A percentile compares a stretch with the other conserved stretches of the same genome.
These are phyloP conservation scores for Syrphus vitripennis DNA, from an alignment of 2,888 invertebrate genomes.

Conservation along the genomic window DNA sequence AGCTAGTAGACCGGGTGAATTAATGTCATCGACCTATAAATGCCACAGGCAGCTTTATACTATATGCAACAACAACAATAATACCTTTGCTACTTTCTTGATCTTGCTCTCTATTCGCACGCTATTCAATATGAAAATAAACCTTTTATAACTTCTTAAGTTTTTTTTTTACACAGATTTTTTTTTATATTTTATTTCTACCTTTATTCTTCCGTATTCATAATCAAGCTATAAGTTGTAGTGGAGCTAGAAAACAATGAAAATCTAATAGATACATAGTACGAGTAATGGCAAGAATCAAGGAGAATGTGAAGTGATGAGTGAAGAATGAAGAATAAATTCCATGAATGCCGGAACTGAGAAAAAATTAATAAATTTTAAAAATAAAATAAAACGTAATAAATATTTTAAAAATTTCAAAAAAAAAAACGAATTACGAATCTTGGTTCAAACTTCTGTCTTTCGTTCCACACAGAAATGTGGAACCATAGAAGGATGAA, in stretches of 20 bases:
- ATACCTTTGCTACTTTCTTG: constrained; percentile 27
- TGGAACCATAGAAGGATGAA: too few species aligned
- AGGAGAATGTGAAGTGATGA: constrained; percentile 30
- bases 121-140: constrained; percentile 48
- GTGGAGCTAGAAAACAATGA: neutral
- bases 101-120: constrained; percentile 51
- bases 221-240: neutral
- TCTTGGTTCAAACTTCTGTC: too few species aligned
- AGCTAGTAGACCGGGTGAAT: constrained; percentile 43
- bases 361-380: constrained; percentile 29
- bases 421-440: too few species aligned
- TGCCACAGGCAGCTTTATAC: constrained; percentile 45
- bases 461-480: too few species aligned
- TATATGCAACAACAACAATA: neutral
- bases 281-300: neutral
- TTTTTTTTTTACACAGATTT: constrained; percentile 11
- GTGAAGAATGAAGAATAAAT: too few species aligned
- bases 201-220: neutral
- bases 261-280: neutral
- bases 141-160: constrained; percentile 9
- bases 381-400: neutral
- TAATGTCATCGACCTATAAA: constrained; percentile 60
- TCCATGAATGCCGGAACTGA: constrained; percentile 42
- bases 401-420: too few species aligned
- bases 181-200: constrained; percentile 26